Base-by-base conservation (phyloP, 2,113 vertebrate species). In the Neofelis nebulosa region DNA sequence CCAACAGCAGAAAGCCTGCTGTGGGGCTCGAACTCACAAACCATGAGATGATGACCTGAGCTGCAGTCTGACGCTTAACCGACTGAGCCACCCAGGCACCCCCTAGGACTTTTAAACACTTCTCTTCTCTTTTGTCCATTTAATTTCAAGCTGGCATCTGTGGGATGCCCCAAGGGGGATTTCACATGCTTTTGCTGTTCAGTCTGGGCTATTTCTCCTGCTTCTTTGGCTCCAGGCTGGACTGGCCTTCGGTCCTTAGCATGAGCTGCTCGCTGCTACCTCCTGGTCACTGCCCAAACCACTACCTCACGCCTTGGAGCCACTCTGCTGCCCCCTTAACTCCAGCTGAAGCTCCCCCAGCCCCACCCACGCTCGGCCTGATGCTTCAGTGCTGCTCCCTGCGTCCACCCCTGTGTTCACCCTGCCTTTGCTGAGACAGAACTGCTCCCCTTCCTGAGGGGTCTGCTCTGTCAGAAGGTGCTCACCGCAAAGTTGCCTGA, bases 111-210 rank as follows among this genome's bases (percentile, higher is more conserved):
- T 65, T 65, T n/a, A 23, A 65, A 82, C 1, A 8, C 73, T 81
- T 78, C 52, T 23, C 36, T 55, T 21, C 31, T n/a, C n/a, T 80
- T 81, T 93, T 85, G 69, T 92, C 73, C 48, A 27, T 71, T 83
- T 89, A 68, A 61, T 93, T 79, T 21, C 7, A 41, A n/a, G 21
- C 5, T 45, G 52, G 18, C 45, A 4, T n/a, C 33, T 50, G 19
- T 3, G 31, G n/a, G 21, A 33, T 25, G 69, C n/a, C 33, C 36
- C 50, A 2, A 3, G 69, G 33, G 13, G 23, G 9, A 45, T 57
- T 63, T 16, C 14, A 1, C 31, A 0, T 12, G 50, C 2, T 21
- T 33, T 63, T n/a, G 14, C 19, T 38, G 13, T 19, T n/a, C 31
- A 27, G 19, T 38, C 38, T 2, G 3, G 27, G 38, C 18, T 36